Percentiles rank a stretch among this genome's conserved stretches.
Evolutionary conservation across 2,888 invertebrate genomes (phyloP).

Genomic region (Hirtodrosophila histrioides): DNA sequence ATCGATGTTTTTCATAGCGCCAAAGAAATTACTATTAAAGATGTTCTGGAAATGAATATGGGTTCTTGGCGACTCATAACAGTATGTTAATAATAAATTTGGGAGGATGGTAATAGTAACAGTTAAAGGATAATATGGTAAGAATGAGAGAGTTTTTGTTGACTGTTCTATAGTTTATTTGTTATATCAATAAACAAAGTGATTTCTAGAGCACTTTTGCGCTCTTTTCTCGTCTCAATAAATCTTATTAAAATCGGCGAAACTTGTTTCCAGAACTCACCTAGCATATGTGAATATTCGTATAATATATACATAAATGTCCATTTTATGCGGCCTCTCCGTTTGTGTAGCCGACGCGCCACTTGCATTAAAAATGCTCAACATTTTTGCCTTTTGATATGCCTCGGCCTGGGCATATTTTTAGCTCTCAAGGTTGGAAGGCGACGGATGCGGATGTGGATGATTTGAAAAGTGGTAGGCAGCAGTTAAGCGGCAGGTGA

Average conservation of each 20-base stretch:
- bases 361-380: constrained; percentile 62
- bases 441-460: constrained; percentile 75
- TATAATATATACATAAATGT: constrained; percentile 51
- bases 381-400: constrained; percentile 70
- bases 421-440: constrained; percentile 67
- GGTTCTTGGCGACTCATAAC: too few relatives aligned
- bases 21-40: background rate
- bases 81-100: too few relatives aligned
- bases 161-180: too few relatives aligned
- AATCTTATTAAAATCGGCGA: background rate
- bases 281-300: constrained; percentile 10
- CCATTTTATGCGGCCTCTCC: constrained; percentile 49
- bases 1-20: constrained; percentile 45
- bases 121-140: too few relatives aligned
- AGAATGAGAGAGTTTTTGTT: too few relatives aligned
- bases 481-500: constrained; percentile 46
- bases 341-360: constrained; percentile 44
- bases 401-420: constrained; percentile 62
- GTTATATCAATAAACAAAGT: too few relatives aligned
- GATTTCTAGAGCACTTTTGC: too few relatives aligned
- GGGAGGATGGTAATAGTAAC: too few relatives aligned
- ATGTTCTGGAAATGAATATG: constrained; percentile 11
- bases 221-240: too few relatives aligned
- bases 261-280: constrained; percentile 23
- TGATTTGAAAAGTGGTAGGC: constrained; percentile 77